A percentile compares a stretch with the other conserved stretches of the same genome.
These are phyloP conservation scores for Pristionchus maxplancki DNA, from an alignment of 2,888 invertebrate species.

Conservation along the genomic window DNA sequence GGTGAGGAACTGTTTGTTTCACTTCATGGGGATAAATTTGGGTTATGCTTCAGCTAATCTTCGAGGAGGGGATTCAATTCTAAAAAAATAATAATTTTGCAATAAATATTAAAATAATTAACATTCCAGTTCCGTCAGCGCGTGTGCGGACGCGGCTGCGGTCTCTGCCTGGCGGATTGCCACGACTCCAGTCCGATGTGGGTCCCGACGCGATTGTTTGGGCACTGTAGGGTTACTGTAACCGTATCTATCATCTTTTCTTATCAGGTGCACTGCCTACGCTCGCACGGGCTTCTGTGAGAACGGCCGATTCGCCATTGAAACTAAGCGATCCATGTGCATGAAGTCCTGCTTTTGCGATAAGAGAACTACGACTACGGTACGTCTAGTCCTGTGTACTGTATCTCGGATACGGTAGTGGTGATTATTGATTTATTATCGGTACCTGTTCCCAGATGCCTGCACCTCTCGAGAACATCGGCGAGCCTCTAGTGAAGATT, in stretches of 20 bases:
- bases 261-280: not conserved
- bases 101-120: too few relatives aligned
- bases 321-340: conserved; percentile 40
- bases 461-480: not conserved
- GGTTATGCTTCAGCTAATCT: not conserved
- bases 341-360: conserved; percentile 41
- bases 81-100: too few relatives aligned
- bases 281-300: conserved; percentile 21
- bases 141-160: conserved; percentile 38
- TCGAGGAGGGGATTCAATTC: too few relatives aligned
- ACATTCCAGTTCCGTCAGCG: not conserved
- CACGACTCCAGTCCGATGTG: not conserved
- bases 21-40: too few relatives aligned
- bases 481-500: not conserved
- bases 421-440: too few relatives aligned
- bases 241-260: too few relatives aligned
- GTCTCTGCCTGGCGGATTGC: conserved; percentile 19
- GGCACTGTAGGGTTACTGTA: too few relatives aligned
- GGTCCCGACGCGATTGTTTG: too few relatives aligned
- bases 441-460: too few relatives aligned
- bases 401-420: too few relatives aligned
- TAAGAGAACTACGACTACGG: not conserved
- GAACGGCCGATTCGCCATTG: not conserved
- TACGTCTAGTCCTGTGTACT: too few relatives aligned
- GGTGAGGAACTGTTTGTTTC: not conserved